Base-by-base conservation (phyloP, 1,140 invertebrate genomes). In the Mercenaria mercenaria region DNA sequence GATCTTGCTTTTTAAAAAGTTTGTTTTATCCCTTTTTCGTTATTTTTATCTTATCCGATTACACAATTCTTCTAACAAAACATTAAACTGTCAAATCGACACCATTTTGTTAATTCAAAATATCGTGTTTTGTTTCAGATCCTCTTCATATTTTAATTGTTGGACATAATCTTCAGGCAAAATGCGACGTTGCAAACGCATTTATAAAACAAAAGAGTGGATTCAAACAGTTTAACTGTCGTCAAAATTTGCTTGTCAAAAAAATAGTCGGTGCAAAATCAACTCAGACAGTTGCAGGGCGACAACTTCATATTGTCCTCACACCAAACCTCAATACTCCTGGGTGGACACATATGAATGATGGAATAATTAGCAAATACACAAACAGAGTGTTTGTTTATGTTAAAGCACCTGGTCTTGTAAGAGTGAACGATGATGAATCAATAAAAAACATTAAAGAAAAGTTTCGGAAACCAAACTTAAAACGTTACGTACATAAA, bases 251-350 rank as follows among this genome's bases (percentile, higher is more conserved):
- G 52, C 52, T 56, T 56, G n/a, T 69, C 10, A 37, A 32, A 37
- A 69, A 34, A 69, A 11, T 37, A 34, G 29, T 69, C 6, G 34
- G 64, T 34, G 29, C 11, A 29, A 32, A 20, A 29, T 11, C 4
- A 69, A 69, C 64, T 6, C 59, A 6, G 18, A 56, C 52, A 56
- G 52, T 69, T 29, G 29, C 64, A 37, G 64, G 29, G 32, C 3
- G n/a, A 34, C 29, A 29, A 6, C 3, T 69, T 32, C 11, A 56
- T 69, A 34, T 69, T 6, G 64, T 69, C 11, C 34, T 69, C 11
- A 69, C 64, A 32, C 64, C 64, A 15, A 69, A 69, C 29, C 34
- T 69, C 29, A 69, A 69, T n/a, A 69, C 64, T 32, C 64, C 64
- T 15, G 64, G 4, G 6, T 69, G 64, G 64, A 69, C 64, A 34